Conservation (phyloP, 2,797 vertebrate genomes). For the Malacoraja senta region DNA sequence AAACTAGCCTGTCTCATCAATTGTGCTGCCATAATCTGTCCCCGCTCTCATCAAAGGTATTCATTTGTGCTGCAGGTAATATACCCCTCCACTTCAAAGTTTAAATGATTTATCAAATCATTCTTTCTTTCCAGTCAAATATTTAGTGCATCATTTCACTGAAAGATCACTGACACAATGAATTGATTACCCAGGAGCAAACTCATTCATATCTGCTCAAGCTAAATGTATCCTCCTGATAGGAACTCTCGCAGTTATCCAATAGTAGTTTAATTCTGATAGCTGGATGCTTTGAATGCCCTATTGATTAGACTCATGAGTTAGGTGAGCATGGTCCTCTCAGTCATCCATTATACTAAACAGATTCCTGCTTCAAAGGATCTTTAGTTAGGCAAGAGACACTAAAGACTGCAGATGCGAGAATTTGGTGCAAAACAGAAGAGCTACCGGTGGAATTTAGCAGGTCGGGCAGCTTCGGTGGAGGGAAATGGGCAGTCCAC, state of each 20-base stretch:
- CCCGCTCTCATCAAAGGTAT: neutral
- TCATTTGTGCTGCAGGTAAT: neutral
- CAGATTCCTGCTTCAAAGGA: neutral
- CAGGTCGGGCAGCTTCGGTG: no score
- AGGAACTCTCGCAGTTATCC: neutral
- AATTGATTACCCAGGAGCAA: neutral
- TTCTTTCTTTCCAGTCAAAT: neutral
- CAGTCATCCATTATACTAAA: neutral
- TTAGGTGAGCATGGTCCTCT: neutral
- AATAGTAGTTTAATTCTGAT: neutral
- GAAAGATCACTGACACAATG: neutral
- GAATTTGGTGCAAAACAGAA: no score
- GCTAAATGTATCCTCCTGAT: neutral
- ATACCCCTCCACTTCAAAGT: no score
- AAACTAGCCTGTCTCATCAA: no score
- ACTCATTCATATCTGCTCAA: neutral
- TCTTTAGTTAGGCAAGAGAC: neutral
- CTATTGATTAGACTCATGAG: neutral
- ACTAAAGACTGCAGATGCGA: no score
- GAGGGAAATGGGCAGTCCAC: no score
- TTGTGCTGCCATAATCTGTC: neutral
- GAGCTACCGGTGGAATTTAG: no score
- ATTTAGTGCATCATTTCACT: neutral
- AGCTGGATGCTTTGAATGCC: neutral
- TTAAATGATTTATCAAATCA: neutral